Percentiles rank a stretch among this genome's conserved stretches.
phyloP scores from a whole-genome alignment of 2,888 invertebrate genomes.

The Andrena marginata region DNA sequence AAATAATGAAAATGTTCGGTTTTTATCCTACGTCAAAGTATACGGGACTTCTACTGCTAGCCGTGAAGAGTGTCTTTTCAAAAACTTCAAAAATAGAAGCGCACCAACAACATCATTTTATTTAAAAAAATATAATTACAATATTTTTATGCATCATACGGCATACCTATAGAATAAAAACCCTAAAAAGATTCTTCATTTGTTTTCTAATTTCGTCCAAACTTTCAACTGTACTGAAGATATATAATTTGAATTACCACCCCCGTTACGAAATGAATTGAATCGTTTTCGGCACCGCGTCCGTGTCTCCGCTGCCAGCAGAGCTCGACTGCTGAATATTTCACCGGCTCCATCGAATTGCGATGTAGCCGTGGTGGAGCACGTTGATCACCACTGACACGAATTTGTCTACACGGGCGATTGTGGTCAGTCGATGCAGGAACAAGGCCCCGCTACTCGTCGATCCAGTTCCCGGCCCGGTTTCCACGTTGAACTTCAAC shows the following conservation, averaged over 20 bases:
- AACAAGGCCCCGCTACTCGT: slow-evolving; percentile 65
- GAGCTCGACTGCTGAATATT: slow-evolving; percentile 26
- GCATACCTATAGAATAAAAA: too few species aligned
- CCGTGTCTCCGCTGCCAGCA: neutral
- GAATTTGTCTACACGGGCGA: slow-evolving; percentile 84
- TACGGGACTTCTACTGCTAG: too few species aligned
- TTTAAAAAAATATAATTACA: too few species aligned
- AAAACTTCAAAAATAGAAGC: too few species aligned
- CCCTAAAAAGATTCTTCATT: too few species aligned
- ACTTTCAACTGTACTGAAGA: too few species aligned
- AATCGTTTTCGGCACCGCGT: slow-evolving; percentile 5
- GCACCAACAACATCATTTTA: too few species aligned
- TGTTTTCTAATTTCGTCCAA: too few species aligned
- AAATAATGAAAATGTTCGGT: too few species aligned
- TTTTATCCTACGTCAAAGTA: too few species aligned
- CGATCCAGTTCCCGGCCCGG: slow-evolving; percentile 79
- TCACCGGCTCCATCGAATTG: slow-evolving; percentile 7
- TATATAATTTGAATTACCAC: neutral
- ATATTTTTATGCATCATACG: too few species aligned
- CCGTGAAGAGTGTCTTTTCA: too few species aligned
- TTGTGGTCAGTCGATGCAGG: slow-evolving; percentile 81
- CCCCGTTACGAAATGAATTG: slow-evolving; percentile 1
- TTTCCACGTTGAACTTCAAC: slow-evolving; percentile 81
- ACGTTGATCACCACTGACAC: slow-evolving; percentile 80
- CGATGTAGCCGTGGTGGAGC: neutral